Percentiles rank a stretch among this genome's conserved stretches.
Evolutionary conservation across 2,113 vertebrate genomes (phyloP).

Genomic region (Dissostichus mawsoni): DNA sequence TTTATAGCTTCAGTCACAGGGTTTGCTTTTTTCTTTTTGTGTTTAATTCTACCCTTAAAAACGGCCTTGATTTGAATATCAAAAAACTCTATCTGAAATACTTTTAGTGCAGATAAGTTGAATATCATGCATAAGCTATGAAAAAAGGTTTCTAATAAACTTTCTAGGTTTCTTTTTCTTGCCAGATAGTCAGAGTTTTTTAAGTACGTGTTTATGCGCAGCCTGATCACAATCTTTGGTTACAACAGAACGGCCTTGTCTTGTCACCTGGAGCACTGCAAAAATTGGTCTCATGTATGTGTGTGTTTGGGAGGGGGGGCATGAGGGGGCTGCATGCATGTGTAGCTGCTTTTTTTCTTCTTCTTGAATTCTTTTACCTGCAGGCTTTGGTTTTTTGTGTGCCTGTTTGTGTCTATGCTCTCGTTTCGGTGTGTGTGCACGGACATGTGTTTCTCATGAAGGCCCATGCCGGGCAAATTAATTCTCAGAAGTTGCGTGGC

Average conservation of each 20-base stretch:
- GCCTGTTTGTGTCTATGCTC: slow-evolving; percentile 67
- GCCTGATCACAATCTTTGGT: slow-evolving; percentile 74
- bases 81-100: neutral
- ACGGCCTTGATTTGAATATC: neutral
- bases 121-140: neutral
- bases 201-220: slow-evolving; percentile 32
- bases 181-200: slow-evolving; percentile 12
- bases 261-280: slow-evolving; percentile 78
- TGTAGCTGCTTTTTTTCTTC: slow-evolving; percentile 46
- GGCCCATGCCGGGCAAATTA: slow-evolving; percentile 87
- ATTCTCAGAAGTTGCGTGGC: slow-evolving; percentile 88
- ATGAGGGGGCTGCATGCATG: slow-evolving; percentile 48
- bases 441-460: slow-evolving; percentile 89
- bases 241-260: slow-evolving; percentile 72
- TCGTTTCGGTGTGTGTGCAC: slow-evolving; percentile 68
- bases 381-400: slow-evolving; percentile 71
- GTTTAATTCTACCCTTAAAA: neutral
- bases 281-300: slow-evolving; percentile 52
- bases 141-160: neutral
- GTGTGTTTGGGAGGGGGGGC: slow-evolving; percentile 1
- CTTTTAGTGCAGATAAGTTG: neutral
- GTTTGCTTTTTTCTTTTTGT: neutral
- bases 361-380: slow-evolving; percentile 73
- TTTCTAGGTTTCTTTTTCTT: slow-evolving; percentile 13
- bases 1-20: neutral